Base-by-base conservation (phyloP, 35 echinoderm and acorn worm genomes). In the Ptychodera flava region DNA sequence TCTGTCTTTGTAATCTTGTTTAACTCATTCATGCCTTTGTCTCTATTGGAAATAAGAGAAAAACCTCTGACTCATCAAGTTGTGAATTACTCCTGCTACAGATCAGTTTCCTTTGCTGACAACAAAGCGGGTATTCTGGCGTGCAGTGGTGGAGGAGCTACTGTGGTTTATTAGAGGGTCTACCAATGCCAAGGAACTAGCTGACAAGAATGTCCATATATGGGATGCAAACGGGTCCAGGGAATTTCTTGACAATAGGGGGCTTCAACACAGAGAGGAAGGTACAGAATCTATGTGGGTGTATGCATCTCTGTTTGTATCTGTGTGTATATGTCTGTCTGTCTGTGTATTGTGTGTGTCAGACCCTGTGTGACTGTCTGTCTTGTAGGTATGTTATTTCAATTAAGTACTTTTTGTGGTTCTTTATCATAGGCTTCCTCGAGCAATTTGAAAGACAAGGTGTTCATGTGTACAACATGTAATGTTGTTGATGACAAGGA, bases 51-150 rank as follows among this genome's bases (percentile, higher is more conserved):
- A n/a, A n/a, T n/a, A n/a, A n/a, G n/a, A n/a, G n/a, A n/a, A n/a
- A n/a, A n/a, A n/a, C n/a, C n/a, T n/a, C n/a, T n/a, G n/a, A n/a
- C n/a, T n/a, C n/a, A n/a, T n/a, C n/a, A n/a, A n/a, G n/a, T n/a
- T n/a, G n/a, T n/a, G n/a, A n/a, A n/a, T n/a, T n/a, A n/a, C n/a
- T n/a, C n/a, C n/a, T 45, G 6, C 64, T 82, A 16, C 85, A 99
- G 96, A 90, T 33, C 96, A 99, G 37, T 99, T 99, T 90, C 96
- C 96, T 36, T 77, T 99, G 16, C 85, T 99, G 33, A 99, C 96
- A 77, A 99, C 96, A 79, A 99, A 99, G 87, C 80, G 90, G 16
- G 96, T 99, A 0, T 99, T 99, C 80, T 99, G 96, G 96, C 85
- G 92, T 30, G 96, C 88, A 1, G 82, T 99, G 27, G 96, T 92